A percentile compares a stretch with the other conserved stretches of the same genome.
Conservation (phyloP, 2,797 vertebrate species). For the Eulemur rubriventer region DNA sequence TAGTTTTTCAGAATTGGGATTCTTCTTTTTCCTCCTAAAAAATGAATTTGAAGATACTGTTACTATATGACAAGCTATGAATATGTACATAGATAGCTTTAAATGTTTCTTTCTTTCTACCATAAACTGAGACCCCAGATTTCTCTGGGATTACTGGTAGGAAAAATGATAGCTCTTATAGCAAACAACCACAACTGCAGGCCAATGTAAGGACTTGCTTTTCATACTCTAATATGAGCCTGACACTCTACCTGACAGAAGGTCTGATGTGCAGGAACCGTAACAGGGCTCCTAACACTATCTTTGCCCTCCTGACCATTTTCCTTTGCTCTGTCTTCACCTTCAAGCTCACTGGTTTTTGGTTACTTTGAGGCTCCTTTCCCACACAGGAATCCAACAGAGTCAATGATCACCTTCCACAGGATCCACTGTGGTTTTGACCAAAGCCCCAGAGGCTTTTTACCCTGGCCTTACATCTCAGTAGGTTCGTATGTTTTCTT, state of each 20-base stretch:
- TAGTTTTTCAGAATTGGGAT: neutral
- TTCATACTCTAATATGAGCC: neutral
- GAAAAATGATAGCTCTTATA: neutral
- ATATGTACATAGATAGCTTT: neutral
- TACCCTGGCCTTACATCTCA: neutral
- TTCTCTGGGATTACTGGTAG: neutral
- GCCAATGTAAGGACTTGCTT: neutral
- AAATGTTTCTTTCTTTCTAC: neutral
- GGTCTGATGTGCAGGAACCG: neutral
- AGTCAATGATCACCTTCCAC: neutral
- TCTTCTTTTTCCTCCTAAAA: neutral
- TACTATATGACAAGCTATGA: neutral
- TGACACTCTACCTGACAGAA: neutral
- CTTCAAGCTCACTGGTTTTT: neutral
- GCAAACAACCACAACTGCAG: neutral
- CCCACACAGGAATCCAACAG: neutral
- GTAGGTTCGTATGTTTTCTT: neutral
- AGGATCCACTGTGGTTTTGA: neutral
- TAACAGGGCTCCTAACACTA: neutral
- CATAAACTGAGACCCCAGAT: neutral
- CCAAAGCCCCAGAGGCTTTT: neutral
- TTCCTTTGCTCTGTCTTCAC: constrained; percentile 27
- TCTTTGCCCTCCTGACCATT: neutral
- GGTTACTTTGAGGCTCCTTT: constrained; percentile 1
- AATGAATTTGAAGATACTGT: neutral